Percentiles rank a stretch among this genome's conserved stretches.
Conservation (phyloP, 1,140 invertebrate species). For the Hyphantria cunea region DNA sequence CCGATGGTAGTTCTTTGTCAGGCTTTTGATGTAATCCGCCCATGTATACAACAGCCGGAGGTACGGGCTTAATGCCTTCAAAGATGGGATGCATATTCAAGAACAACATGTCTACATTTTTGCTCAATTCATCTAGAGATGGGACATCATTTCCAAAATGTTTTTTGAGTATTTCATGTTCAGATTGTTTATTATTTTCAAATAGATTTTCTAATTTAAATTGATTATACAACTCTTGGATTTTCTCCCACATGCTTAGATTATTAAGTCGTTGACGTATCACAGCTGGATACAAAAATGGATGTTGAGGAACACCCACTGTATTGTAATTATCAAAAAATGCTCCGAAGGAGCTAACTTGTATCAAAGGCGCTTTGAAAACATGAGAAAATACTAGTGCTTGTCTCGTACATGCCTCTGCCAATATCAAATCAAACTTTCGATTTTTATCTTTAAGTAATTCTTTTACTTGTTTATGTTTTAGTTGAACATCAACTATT, state of each 20-base stretch:
- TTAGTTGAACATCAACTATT: conserved; percentile 37
- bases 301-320: conserved; percentile 41
- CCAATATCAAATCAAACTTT: conserved; percentile 49
- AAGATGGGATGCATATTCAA: conserved; percentile 76
- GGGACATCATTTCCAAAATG: too few species aligned
- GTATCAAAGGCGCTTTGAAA: conserved; percentile 49
- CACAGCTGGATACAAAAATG: conserved; percentile 43
- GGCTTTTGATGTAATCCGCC: too few species aligned
- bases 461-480: conserved; percentile 39
- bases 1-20: too few species aligned
- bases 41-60: conserved; percentile 57
- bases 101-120: conserved; percentile 75
- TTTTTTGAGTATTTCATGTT: too few species aligned
- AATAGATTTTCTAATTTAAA: neutral
- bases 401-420: conserved; percentile 36
- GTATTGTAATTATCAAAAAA: conserved; percentile 27
- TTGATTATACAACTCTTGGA: neutral
- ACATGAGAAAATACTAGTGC: conserved; percentile 38
- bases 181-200: neutral
- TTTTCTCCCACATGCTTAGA: neutral
- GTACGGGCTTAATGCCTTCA: conserved; percentile 67
- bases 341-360: conserved; percentile 47
- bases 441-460: conserved; percentile 33
- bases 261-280: neutral
- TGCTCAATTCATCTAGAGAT: neutral